phyloP scores from a whole-genome alignment of 2,888 invertebrate genomes.

The Drosophila neonasuta region DNA sequence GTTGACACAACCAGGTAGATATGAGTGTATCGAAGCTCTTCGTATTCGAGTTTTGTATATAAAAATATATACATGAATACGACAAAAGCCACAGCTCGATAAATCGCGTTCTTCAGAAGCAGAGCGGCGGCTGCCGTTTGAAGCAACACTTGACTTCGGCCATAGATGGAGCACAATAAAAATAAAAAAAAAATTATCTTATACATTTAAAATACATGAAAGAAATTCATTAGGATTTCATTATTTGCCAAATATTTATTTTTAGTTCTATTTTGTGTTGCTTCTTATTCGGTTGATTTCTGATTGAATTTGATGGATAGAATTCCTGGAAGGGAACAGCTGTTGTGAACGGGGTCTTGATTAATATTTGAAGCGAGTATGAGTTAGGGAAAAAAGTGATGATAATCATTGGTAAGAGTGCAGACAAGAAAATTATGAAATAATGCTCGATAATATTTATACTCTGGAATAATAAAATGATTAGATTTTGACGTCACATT shows the following conservation, averaged over 20 bases:
- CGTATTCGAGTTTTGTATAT: neutral
- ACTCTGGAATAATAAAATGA: neutral
- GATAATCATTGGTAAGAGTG: neutral
- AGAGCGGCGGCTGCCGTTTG: constrained; percentile 63
- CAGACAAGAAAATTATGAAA: constrained; percentile 1
- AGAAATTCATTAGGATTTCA: constrained; percentile 72
- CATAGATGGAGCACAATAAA: constrained; percentile 36
- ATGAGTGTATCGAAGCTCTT: constrained; percentile 18
- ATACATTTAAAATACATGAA: constrained; percentile 21
- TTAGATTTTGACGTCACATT: too few species aligned
- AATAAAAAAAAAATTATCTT: constrained; percentile 9
- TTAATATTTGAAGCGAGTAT: constrained; percentile 12
- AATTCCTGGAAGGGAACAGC: constrained; percentile 47
- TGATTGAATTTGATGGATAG: constrained; percentile 40
- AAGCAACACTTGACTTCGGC: constrained; percentile 68
- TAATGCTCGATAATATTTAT: neutral
- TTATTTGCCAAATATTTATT: constrained; percentile 51
- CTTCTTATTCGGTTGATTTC: constrained; percentile 10
- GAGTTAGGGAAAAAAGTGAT: too few species aligned
- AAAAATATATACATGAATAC: constrained; percentile 39
- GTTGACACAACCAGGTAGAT: constrained; percentile 77
- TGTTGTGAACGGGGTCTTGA: constrained; percentile 34
- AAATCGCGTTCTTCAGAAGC: constrained; percentile 46
- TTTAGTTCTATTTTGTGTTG: neutral
- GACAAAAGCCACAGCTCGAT: constrained; percentile 10